These are phyloP conservation scores for Cremastinae sp. DNA, from an alignment of 2,888 invertebrate genomes.

Conservation along the genomic window DNA sequence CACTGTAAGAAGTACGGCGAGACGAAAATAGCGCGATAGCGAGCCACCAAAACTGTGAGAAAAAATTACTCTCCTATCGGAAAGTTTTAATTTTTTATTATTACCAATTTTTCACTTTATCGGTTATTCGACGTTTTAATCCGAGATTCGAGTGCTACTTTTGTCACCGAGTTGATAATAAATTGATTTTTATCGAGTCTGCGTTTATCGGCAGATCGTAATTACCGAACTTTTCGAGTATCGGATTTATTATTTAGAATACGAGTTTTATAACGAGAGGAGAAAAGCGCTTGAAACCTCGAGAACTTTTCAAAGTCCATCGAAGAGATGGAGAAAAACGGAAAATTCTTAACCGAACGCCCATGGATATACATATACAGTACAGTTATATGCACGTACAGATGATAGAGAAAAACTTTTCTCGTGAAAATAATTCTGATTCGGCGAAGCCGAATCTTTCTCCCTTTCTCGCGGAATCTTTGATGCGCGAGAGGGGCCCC, in stretches of 20 bases:
- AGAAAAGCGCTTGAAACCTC: not conserved
- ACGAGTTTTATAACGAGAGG: constrained; percentile 3
- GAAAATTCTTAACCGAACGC: constrained; percentile 7
- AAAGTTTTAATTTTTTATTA: too few relatives aligned
- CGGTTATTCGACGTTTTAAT: too few relatives aligned
- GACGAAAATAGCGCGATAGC: constrained; percentile 41
- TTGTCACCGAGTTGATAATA: too few relatives aligned
- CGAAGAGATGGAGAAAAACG: not conserved
- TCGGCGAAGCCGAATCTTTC: constrained; percentile 37
- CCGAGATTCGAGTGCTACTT: too few relatives aligned
- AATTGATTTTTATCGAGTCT: constrained; percentile 14
- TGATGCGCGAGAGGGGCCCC: not conserved
- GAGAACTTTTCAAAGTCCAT: constrained; percentile 15
- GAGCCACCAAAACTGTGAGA: not conserved
- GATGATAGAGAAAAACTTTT: constrained; percentile 34
- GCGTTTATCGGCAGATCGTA: not conserved
- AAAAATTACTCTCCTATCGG: too few relatives aligned
- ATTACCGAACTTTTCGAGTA: not conserved
- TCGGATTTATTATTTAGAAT: constrained; percentile 18
- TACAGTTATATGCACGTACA: not conserved
- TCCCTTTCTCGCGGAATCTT: constrained; percentile 7
- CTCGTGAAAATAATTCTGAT: constrained; percentile 49
- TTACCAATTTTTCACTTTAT: too few relatives aligned
- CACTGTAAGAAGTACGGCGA: not conserved
- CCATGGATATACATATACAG: too few relatives aligned